phyloP scores from a whole-genome alignment of 2,797 vertebrate species.

The Meda fulgida region DNA sequence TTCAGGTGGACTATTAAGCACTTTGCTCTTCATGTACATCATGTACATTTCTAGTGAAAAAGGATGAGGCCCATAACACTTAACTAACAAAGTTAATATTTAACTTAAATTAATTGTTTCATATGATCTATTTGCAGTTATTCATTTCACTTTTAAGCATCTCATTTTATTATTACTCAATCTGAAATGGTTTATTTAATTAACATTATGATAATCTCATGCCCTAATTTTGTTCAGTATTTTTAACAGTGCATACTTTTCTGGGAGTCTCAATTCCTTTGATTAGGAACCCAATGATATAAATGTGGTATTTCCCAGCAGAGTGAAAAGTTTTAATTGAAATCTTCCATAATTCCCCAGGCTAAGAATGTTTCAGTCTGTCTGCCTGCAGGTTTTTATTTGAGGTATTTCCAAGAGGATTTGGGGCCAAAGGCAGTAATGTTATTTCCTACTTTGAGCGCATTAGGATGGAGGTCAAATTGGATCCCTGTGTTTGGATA shows the following conservation, averaged over 20 bases:
- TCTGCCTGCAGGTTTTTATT: conserved; percentile 38
- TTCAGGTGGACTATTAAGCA: background rate
- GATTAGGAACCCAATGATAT: background rate
- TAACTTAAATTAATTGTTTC: background rate
- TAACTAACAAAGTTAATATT: no score
- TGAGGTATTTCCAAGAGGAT: conserved; percentile 28
- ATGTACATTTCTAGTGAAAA: background rate
- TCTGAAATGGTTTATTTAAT: background rate
- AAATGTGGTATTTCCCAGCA: background rate
- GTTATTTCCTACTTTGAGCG: conserved; percentile 30
- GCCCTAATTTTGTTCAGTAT: no score
- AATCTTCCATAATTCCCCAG: background rate
- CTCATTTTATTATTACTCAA: background rate
- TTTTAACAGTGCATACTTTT: background rate
- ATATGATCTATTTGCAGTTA: background rate
- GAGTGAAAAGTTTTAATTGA: background rate
- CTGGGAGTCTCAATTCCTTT: background rate
- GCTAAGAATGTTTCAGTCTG: background rate
- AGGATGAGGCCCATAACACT: background rate
- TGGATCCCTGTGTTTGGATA: background rate
- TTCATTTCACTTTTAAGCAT: background rate
- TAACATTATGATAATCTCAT: background rate
- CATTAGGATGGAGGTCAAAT: conserved; percentile 2
- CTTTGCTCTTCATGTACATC: background rate
- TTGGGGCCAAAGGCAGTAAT: conserved; percentile 32